Conservation (phyloP, 1,140 invertebrate genomes). For the Drosophila tani region DNA sequence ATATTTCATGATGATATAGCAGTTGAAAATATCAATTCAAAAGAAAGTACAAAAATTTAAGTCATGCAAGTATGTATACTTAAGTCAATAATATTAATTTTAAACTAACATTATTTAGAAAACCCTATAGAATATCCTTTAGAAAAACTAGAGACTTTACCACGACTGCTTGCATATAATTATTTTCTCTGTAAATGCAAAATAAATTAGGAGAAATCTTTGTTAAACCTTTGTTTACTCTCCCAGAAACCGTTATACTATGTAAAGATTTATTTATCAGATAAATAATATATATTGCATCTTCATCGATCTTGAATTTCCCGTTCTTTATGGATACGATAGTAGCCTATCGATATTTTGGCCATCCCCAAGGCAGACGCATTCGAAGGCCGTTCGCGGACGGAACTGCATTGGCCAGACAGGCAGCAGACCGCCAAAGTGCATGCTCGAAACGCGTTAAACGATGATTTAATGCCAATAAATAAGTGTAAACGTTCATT, state of each 20-base stretch:
- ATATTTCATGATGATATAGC: not conserved
- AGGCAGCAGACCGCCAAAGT: constrained; percentile 49
- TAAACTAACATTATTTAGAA: no score
- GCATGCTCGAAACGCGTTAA: constrained; percentile 82
- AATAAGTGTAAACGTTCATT: constrained; percentile 85
- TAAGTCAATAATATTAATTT: not conserved
- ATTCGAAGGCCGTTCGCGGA: constrained; percentile 39
- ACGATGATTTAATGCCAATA: constrained; percentile 85
- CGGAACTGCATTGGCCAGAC: constrained; percentile 13
- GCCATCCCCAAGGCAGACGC: constrained; percentile 8
- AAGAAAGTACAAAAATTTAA: not conserved
- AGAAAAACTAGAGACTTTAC: not conserved
- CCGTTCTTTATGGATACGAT: not conserved
- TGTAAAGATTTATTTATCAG: no score
- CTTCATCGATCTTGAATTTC: not conserved
- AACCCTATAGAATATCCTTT: not conserved
- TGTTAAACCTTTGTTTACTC: no score
- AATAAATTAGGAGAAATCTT: no score
- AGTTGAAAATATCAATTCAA: not conserved
- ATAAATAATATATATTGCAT: no score
- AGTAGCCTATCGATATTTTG: constrained; percentile 4
- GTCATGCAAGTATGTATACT: not conserved
- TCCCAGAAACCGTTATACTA: no score
- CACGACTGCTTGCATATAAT: no score
- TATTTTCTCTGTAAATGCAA: no score